Conservation (phyloP, 2,888 invertebrate genomes). For the Aphelenchoides bicaudatus region DNA sequence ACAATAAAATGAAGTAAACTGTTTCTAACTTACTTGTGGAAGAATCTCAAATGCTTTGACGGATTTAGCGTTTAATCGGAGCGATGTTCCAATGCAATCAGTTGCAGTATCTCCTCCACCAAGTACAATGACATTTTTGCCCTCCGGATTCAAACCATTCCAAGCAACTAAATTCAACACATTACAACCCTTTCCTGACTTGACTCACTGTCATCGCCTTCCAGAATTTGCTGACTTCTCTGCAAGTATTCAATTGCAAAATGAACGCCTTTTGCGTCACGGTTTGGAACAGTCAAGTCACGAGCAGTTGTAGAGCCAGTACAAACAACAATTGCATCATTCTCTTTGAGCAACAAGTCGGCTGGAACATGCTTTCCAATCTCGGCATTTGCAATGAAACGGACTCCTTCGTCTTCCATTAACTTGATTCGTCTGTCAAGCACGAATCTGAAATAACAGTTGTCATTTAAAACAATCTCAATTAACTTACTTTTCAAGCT, state of each 20-base stretch:
- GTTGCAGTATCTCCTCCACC: slow-evolving; percentile 83
- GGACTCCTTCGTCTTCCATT: slow-evolving; percentile 81
- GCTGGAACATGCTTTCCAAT: slow-evolving; percentile 86
- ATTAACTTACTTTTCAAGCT: slow-evolving; percentile 68
- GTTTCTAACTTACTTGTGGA: no score
- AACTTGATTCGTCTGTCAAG: slow-evolving; percentile 83
- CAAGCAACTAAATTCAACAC: no score
- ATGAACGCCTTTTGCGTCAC: slow-evolving; percentile 86
- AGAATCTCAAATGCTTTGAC: slow-evolving; percentile 96
- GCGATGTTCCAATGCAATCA: slow-evolving; percentile 95
- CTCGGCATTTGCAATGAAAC: slow-evolving; percentile 81
- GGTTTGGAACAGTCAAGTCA: slow-evolving; percentile 67
- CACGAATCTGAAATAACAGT: slow-evolving; percentile 67
- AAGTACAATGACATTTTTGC: slow-evolving; percentile 88
- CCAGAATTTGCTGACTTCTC: slow-evolving; percentile 88
- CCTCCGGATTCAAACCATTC: slow-evolving; percentile 75
- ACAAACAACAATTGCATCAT: slow-evolving; percentile 82
- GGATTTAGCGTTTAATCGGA: slow-evolving; percentile 79
- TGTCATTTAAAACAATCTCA: neutral
- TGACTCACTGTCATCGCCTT: slow-evolving; percentile 51
- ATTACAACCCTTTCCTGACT: no score
- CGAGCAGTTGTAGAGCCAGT: slow-evolving; percentile 95
- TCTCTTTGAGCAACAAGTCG: slow-evolving; percentile 65
- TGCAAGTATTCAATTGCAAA: slow-evolving; percentile 97
- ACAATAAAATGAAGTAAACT: no score